Base-by-base conservation (phyloP, 2,797 vertebrate species). In the Miichthys miiuy region DNA sequence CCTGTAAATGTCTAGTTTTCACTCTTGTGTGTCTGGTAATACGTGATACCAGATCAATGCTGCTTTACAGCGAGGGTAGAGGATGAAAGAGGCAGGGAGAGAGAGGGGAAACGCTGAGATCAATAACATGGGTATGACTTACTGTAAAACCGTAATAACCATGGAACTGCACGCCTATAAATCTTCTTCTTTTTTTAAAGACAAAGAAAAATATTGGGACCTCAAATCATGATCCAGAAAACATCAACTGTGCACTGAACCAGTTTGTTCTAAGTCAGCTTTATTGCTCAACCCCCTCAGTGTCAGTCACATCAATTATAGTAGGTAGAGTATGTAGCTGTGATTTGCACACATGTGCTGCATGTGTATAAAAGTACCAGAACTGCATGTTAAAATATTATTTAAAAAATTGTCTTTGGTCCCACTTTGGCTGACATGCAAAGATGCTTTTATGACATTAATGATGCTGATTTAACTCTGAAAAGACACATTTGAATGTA, bases 401-500 rank as follows among this genome's bases (percentile, higher is more conserved):
- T 34, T 18, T 18, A 14, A 77, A 13, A 67, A 38, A 50, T 23
- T 44, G 14, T 63, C 20, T 85, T 48, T 72, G 44, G 75, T 91
- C 89, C 87, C 87, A 91, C 91, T 91, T 91, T 92, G 90, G 75
- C 80, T 80, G 76, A 61, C 3, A 16, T 72, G 67, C 47, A 84
- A 55, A 70, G 7, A 18, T 16, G 5, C 16, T 77, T 64, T 62
- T 11, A 72, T 27, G 7, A 47, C 14, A 44, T 58, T 68, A 57
- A 79, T 54, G 30, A 50, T 62, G 5, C 27, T 47, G 7, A 56
- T 54, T 56, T 38, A 38, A 77, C 16, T 11, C 21, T 44, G 5
- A 61, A 8, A 42, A 20, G 1, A 38, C 13, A 44, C 1, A 48
- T 56, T 48, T n/a, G 14, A 6, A 41, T 73, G 10, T 12, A 51